Evolutionary conservation across 2,113 vertebrate genomes (phyloP), one percentile per base, ranked within the genome.

Genomic region (Hystrix cristata): DNA sequence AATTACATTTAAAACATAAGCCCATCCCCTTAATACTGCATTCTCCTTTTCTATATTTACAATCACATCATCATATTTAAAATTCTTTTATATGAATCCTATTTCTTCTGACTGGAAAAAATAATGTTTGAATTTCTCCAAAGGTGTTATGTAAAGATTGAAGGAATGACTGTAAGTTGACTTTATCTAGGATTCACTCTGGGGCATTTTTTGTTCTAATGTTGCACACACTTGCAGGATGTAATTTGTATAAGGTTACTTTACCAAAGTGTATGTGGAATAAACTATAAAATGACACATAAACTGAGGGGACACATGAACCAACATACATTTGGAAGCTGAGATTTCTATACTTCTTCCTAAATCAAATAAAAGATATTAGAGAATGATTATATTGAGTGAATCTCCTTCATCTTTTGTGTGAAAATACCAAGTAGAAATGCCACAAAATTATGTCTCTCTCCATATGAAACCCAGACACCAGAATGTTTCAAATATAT

Each of bases 81-180:
- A 71, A 46, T 38, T 93, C 18, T 90, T 53, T 91, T 21, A 59
- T 38, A 69, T 21, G 7, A 84, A 55, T 83, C 23, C n/a, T 82
- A 59, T 51, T 90, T 83, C 78, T 72, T 27, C 74, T 53, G 34
- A 86, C 4, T 72, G 7, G 48, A 53, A 79, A 43, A 23, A 65
- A 92, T 48, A 23, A 60, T 64, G 59, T 89, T 87, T 43, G 7
- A 90, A 31, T 90, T 74, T 94, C 55, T 90, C 60, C 23, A 55
- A 65, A 92, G 27, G 27, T 59, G 74, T 87, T 64, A 82, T 83
- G 2, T 59, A 94, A 94, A 87, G 46, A 79, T 23, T 90, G 57
- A 87, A 95, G 18, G 90, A 48, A 53, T 72, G 15, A 62, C 51
- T 12, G 34, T 67, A 60, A 78, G 48, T 92, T 86, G 59, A 72